Conservation (phyloP, 2,797 vertebrate genomes). For the Sebastes minor region DNA sequence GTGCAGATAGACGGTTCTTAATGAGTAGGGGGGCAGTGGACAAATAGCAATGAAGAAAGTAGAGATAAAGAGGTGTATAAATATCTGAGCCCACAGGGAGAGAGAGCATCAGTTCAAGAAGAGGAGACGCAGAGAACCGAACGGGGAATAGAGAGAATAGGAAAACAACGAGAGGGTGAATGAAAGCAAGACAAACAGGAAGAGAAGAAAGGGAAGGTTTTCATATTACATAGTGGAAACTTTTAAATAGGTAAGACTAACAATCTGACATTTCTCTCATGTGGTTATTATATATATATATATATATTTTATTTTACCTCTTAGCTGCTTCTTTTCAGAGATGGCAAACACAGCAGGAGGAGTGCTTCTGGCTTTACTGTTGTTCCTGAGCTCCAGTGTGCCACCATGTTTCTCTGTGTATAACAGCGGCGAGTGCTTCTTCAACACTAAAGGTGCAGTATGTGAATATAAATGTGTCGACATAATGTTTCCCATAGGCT, state of each 20-base stretch:
- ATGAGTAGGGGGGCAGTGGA: neutral
- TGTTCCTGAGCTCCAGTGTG: slow-evolving; percentile 62
- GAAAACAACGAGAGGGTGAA: slow-evolving; percentile 24
- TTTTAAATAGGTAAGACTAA: slow-evolving; percentile 31
- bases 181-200: slow-evolving; percentile 26
- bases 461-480: neutral
- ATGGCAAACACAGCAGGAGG: slow-evolving; percentile 59
- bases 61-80: slow-evolving; percentile 69
- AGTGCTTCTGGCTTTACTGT: slow-evolving; percentile 52
- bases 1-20: slow-evolving; percentile 38
- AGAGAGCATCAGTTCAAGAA: slow-evolving; percentile 35
- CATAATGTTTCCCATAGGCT: neutral
- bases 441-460: slow-evolving; percentile 82
- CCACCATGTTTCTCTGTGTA: slow-evolving; percentile 66
- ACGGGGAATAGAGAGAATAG: neutral
- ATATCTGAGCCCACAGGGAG: slow-evolving; percentile 56
- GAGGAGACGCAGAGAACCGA: slow-evolving; percentile 14
- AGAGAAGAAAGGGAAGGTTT: neutral
- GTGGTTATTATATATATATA: neutral
- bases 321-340: slow-evolving; percentile 25
- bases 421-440: slow-evolving; percentile 82
- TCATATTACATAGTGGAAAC: neutral
- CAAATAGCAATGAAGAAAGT: slow-evolving; percentile 29
- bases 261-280: neutral
- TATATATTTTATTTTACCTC: neutral